Conservation (phyloP, 2,888 invertebrate genomes). For the Sisyra nigra region DNA sequence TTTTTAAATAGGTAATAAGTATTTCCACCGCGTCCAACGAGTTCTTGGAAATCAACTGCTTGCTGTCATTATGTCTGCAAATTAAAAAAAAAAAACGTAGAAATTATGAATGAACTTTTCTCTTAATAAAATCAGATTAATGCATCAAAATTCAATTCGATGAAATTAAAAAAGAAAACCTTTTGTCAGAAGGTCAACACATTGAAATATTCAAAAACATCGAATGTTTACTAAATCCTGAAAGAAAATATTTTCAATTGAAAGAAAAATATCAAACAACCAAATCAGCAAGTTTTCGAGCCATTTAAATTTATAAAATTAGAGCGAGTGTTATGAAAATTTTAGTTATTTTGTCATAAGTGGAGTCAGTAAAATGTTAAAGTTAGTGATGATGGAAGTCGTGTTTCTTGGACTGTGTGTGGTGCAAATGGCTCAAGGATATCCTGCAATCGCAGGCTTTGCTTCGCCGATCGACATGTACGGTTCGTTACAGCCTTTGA, state of each 20-base stretch:
- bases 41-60: constrained; percentile 27
- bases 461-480: neutral
- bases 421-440: too few species aligned
- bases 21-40: constrained; percentile 26
- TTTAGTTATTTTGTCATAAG: too few species aligned
- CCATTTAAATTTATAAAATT: too few species aligned
- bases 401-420: too few species aligned
- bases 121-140: neutral
- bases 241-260: too few species aligned
- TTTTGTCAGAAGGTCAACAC: neutral
- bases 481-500: constrained; percentile 2
- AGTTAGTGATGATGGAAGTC: too few species aligned
- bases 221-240: too few species aligned
- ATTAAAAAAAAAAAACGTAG: constrained; percentile 1
- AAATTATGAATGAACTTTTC: neutral
- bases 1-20: constrained; percentile 24
- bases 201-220: too few species aligned
- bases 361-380: too few species aligned
- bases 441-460: neutral
- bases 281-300: too few species aligned
- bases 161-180: neutral
- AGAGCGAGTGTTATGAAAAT: too few species aligned
- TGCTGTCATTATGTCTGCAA: constrained; percentile 15
- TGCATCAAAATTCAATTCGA: neutral
- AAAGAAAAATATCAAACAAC: too few species aligned